These are phyloP conservation scores for Percopsis omiscomaycus DNA, from an alignment of 2,797 vertebrate species.

Conservation along the genomic window DNA sequence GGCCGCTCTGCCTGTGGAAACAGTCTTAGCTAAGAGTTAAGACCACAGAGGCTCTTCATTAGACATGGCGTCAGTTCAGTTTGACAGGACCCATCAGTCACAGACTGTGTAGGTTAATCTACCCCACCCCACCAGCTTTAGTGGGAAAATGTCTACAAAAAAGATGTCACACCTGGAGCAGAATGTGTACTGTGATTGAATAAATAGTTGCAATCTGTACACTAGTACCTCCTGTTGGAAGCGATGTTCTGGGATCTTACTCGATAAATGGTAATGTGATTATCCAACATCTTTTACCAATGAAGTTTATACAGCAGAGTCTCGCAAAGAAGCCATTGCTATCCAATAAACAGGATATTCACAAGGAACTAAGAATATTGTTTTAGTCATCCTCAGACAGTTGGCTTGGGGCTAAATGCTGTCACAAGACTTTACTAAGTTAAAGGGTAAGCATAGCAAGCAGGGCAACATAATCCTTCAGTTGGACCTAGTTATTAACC, in stretches of 20 bases:
- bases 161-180: conserved; percentile 28
- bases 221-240: too few relatives aligned
- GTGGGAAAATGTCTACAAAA: conserved; percentile 26
- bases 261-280: neutral
- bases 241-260: neutral
- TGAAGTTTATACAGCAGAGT: neutral
- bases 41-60: conserved; percentile 71
- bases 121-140: conserved; percentile 19
- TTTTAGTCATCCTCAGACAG: conserved; percentile 44
- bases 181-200: conserved; percentile 11
- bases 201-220: conserved; percentile 25
- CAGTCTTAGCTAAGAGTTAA: conserved; percentile 61
- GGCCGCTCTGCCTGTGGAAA: conserved; percentile 57
- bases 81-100: conserved; percentile 66
- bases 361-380: conserved; percentile 41
- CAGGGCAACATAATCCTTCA: conserved; percentile 32
- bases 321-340: conserved; percentile 8
- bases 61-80: conserved; percentile 60
- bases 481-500: conserved; percentile 38
- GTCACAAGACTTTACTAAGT: conserved; percentile 24
- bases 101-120: conserved; percentile 34
- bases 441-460: conserved; percentile 50
- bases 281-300: conserved; percentile 13
- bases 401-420: conserved; percentile 47
- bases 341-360: conserved; percentile 49